A percentile compares a stretch with the other conserved stretches of the same genome.
phyloP scores from a whole-genome alignment of 2,888 invertebrate species.

The Falcaria lacertinaria region DNA sequence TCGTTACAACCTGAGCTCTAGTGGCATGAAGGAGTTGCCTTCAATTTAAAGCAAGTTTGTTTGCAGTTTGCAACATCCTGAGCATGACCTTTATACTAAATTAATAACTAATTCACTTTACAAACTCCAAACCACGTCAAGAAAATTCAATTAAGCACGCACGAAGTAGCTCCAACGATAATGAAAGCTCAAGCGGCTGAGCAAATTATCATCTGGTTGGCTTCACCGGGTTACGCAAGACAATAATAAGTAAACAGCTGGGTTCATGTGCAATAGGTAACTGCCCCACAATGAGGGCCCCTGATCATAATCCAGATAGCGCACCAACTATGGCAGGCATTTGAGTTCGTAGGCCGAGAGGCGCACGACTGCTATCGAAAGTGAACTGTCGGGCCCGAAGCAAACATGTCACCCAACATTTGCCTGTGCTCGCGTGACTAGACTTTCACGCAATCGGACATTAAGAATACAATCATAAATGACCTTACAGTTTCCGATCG shows the following conservation, averaged over 20 bases:
- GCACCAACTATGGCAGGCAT: conserved; percentile 57
- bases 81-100: conserved; percentile 24
- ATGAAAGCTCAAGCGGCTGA: conserved; percentile 61
- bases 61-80: conserved; percentile 2
- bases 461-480: conserved; percentile 50
- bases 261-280: conserved; percentile 63
- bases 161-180: conserved; percentile 63
- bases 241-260: conserved; percentile 65
- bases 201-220: conserved; percentile 69
- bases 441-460: conserved; percentile 54
- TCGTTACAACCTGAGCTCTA: no score
- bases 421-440: conserved; percentile 52
- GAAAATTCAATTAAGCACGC: conserved; percentile 70
- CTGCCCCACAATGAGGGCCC: conserved; percentile 57
- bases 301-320: conserved; percentile 72
- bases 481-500: conserved; percentile 41
- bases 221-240: conserved; percentile 72
- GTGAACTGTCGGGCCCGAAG: conserved; percentile 61
- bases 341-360: conserved; percentile 60
- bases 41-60: conserved; percentile 1
- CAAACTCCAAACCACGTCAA: conserved; percentile 43
- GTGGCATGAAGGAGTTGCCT: no score
- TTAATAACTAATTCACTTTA: conserved; percentile 35
- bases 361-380: conserved; percentile 69
- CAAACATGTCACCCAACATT: conserved; percentile 54